Base-by-base conservation (phyloP, 2,888 invertebrate species). In the Eupithecia subfuscata region DNA sequence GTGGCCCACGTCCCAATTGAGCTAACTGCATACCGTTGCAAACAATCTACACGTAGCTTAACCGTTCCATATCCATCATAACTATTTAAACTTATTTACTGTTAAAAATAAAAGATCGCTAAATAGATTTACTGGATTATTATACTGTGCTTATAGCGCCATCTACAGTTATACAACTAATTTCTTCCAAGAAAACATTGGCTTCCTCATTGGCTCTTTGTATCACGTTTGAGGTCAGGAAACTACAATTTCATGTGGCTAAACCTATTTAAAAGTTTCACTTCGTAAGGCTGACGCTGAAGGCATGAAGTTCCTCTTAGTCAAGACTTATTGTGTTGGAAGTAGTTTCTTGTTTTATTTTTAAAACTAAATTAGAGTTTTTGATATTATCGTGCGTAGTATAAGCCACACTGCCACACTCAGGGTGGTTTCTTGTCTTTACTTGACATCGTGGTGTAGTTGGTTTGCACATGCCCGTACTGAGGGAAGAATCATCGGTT, bases 251-350 rank as follows among this genome's bases (percentile, higher is more conserved):
- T 64, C 48, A 77, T 77, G 70, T 76, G 77, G 76, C 76, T 75
- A 81, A 78, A 79, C 72, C 83, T 82, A 85, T 84, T 86, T 82
- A 82, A 84, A 86, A 86, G 81, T 86, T 86, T 82, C 71, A 69
- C 80, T 82, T 82, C 80, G 82, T 84, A 83, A 80, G 83, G 81
- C 81, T 80, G 74, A 81, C 79, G 79, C 12, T 25, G 60, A 60
- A 82, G 74, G 80, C 81, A 78, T 74, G 82, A 84, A 83, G 78
- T 85, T 80, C 71, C 74, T 69, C 75, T 65, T 45, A 68, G 8
- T 43, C 25, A 43, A 68, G 73, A 65, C 40, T 40, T 56, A 37
- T 67, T 76, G 64, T 67, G 70, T 70, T 74, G 60, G 63, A 14
- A 60, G 60, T 60, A 25, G 6, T 12, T 25, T 14, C 12, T 25